Evolutionary conservation across 2,888 invertebrate genomes (phyloP), one percentile per base, ranked within the genome.

Genomic region (Hyles lineata): DNA sequence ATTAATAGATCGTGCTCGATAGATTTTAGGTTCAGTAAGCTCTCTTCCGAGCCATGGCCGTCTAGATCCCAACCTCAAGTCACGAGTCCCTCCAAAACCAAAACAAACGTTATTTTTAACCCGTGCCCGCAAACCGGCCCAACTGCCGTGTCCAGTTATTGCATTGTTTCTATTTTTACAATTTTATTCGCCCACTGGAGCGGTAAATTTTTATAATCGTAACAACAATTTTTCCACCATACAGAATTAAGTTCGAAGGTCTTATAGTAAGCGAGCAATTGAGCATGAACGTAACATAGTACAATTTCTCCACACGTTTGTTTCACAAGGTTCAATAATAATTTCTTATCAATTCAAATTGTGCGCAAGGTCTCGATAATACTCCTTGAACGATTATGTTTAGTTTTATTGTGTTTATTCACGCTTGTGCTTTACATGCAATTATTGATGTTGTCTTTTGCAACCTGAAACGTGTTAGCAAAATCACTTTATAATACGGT

Each of bases 111-210:
- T 67, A 67, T 67, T 67, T 67, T 67, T 67, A 43, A 43, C 43
- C 63, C 19, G 63, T 35, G 43, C 43, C 17, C 7, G n/a, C 21
- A 50, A 67, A 67, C 67, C 67, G 67, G 67, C 67, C 67, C 23
- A 23, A 43, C 23, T 23, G 35, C 43, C 21, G 63, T 63, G 21
- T 63, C 63, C 63, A 63, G 63, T 50, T 50, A 67, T 23, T 50
- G 67, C 50, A 67, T 67, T 67, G 67, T 67, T 67, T 67, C 67
- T 67, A 67, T 50, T 67, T 67, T 67, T 67, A 67, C 67, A 50
- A 67, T 67, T 67, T 67, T 43, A 67, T 67, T 21, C 67, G 67
- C 50, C 67, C 67, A 50, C 23, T 67, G 50, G 67, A 67, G 50
- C 67, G 67, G 17, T 50, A 67, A 67, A 67, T 67, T 67, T 21